Evolutionary conservation across 2,888 invertebrate genomes (phyloP).

Genomic region (Agapostemon virescens): DNA sequence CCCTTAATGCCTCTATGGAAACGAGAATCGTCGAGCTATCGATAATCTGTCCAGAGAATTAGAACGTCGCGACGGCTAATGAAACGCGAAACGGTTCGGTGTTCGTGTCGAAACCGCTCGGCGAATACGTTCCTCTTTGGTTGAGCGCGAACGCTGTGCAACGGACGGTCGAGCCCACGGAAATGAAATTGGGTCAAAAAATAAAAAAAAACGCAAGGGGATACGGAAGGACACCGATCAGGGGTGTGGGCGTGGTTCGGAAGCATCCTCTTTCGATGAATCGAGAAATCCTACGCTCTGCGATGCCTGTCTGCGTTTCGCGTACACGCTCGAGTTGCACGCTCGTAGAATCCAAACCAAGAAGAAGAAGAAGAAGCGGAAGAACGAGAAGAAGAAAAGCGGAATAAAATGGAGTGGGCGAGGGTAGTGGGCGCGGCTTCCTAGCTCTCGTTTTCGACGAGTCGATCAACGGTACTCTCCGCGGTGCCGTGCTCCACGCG

Average conservation of each 20-base stretch:
- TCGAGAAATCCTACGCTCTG: no score
- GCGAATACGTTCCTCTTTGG: background rate
- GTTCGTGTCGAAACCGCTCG: background rate
- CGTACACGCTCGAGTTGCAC: no score
- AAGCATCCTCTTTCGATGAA: no score
- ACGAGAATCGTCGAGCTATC: background rate
- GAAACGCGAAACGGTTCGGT: background rate
- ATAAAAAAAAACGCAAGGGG: no score
- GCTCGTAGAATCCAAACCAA: no score
- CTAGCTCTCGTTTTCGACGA: background rate
- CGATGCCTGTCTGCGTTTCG: no score
- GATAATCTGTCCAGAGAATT: conserved; percentile 15
- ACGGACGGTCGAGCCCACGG: background rate
- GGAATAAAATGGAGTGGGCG: no score
- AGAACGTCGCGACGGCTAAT: background rate
- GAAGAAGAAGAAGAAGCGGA: no score
- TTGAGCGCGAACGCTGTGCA: background rate
- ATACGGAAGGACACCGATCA: no score
- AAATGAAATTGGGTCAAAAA: no score
- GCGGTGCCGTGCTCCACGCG: background rate
- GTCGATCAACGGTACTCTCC: background rate
- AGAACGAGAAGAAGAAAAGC: no score
- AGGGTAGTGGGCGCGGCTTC: background rate
- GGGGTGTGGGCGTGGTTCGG: no score
- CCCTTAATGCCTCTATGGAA: conserved; percentile 1